Conservation (phyloP, 2,888 invertebrate species). For the Halictus ligatus region DNA sequence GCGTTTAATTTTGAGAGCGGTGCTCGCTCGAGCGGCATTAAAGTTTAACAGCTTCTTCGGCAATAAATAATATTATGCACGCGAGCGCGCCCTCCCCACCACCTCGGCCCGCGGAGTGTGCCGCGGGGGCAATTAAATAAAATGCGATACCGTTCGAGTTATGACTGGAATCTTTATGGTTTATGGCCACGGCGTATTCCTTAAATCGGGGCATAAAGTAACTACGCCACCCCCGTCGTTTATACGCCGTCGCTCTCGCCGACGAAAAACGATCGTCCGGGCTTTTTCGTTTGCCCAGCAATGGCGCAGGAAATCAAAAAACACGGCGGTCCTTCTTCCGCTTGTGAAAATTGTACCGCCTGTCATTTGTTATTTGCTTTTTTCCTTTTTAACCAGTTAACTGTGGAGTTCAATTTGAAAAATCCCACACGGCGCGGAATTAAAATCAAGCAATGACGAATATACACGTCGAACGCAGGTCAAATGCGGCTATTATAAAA, state of each 20-base stretch:
- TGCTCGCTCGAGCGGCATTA: conserved; percentile 78
- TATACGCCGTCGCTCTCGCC: conserved; percentile 46
- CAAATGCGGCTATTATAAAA: too few relatives aligned
- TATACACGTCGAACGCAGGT: too few relatives aligned
- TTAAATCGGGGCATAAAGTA: conserved; percentile 82
- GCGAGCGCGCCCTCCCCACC: conserved; percentile 42
- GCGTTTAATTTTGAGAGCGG: conserved; percentile 82
- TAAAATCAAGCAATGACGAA: too few relatives aligned
- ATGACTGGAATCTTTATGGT: conserved; percentile 84
- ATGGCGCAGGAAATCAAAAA: background rate
- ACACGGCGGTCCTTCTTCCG: background rate
- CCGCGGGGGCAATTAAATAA: conserved; percentile 83
- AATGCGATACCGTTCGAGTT: conserved; percentile 84
- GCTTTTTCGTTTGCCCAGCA: conserved; percentile 21
- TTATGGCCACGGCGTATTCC: conserved; percentile 82
- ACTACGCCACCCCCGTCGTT: conserved; percentile 59
- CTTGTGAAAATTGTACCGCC: background rate
- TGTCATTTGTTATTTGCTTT: background rate
- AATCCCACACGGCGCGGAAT: too few relatives aligned
- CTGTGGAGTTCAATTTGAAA: too few relatives aligned
- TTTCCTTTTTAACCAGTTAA: too few relatives aligned
- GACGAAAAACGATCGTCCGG: conserved; percentile 41
- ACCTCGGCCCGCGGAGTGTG: conserved; percentile 59
- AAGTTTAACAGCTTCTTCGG: conserved; percentile 83
- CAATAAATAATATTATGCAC: conserved; percentile 84